Base-by-base conservation (phyloP, 2,113 vertebrate species). In the Synodontis membranacea region DNA sequence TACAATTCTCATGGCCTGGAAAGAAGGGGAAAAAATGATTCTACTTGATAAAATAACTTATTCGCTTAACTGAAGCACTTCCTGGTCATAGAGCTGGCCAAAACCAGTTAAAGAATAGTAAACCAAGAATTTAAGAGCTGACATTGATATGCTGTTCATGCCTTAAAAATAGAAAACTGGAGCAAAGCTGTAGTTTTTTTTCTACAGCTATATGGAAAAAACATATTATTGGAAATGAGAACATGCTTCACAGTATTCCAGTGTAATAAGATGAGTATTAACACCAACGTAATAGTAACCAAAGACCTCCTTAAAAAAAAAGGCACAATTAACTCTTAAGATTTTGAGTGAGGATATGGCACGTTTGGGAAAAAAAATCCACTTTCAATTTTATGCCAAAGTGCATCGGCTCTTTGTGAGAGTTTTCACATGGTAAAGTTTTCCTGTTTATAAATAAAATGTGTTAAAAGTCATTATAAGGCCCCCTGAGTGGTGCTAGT, bases 181-280 rank as follows among this genome's bases (percentile, higher is more conserved):
- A 5, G 12, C 12, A 17, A 62, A 66, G 34, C 66, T 70, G 10
- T 15, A 28, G 28, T 76, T 31, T 14, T n/a, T 76, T 76, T 48
- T 8, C 39, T 72, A 52, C 11, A 21, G 15, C 50, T 50, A 52
- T 34, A 19, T 34, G 1, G 17, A 21, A 52, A 31, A 31, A 31
- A 75, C 25, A 75, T 17, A 48, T 21, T 75, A 48, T 11, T 37
- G 8, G 19, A 74, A 74, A 74, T 10, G 2, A 23, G 42, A 28
- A 46, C 15, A 46, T 4, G 10, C 17, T 37, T 80, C 15, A 10
- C 0, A 4, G 50, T 14, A 80, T 80, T 54, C 31, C 10, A 56
- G 19, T 58, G 78, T 80, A 80, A 80, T 80, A 80, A 80, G 31
- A 58, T 25, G 52, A 56, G 52, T 80, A 80, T 58, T 39, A 80